These are phyloP conservation scores for Acanthis flammea DNA, from an alignment of 2,797 vertebrate genomes.

Conservation along the genomic window DNA sequence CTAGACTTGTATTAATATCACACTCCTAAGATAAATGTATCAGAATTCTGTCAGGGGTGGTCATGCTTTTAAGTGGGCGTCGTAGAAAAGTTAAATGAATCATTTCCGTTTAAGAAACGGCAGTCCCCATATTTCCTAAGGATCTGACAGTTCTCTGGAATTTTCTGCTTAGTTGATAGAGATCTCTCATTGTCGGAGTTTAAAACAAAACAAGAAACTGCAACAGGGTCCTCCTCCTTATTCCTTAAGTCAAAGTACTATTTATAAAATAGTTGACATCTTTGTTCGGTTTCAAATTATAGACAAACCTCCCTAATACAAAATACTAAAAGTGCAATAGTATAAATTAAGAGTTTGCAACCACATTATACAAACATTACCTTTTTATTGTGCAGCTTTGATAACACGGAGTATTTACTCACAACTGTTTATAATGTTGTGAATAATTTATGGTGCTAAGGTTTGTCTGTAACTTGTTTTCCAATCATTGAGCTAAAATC, in stretches of 20 bases:
- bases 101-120: constrained; percentile 50
- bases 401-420: constrained; percentile 74
- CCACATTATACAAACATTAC: constrained; percentile 91
- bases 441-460: constrained; percentile 81
- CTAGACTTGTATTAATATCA: constrained; percentile 47
- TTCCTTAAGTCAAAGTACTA: constrained; percentile 71
- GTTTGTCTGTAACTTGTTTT: constrained; percentile 89
- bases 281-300: constrained; percentile 91
- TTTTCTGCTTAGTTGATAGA: constrained; percentile 53
- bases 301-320: constrained; percentile 91
- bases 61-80: constrained; percentile 5
- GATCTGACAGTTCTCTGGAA: constrained; percentile 46
- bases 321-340: constrained; percentile 96
- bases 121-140: constrained; percentile 52
- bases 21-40: constrained; percentile 58
- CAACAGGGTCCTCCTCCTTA: constrained; percentile 61
- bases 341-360: constrained; percentile 97
- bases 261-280: constrained; percentile 87
- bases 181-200: constrained; percentile 53
- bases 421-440: constrained; percentile 76
- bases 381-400: constrained; percentile 82
- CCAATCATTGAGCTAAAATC: constrained; percentile 78
- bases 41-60: constrained; percentile 54
- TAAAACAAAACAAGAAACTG: constrained; percentile 68
- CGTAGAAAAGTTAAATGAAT: constrained; percentile 55